Conservation (phyloP, 2,797 vertebrate genomes). For the Pachyuromys duprasi region DNA sequence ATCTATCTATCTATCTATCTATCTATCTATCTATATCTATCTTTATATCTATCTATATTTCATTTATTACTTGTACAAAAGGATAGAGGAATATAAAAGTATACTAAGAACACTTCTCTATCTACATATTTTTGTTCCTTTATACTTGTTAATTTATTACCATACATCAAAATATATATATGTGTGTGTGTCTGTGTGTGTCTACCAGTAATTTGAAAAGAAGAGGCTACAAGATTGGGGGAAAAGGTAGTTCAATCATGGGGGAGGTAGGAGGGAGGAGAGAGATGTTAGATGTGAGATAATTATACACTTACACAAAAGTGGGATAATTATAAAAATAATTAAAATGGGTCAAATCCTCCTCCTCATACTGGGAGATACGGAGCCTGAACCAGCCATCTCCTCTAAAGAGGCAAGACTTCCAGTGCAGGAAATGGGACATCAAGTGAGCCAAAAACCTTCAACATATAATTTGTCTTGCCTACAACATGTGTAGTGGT, state of each 20-base stretch:
- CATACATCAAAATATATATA: no score
- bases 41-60: neutral
- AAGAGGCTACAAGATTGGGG: neutral
- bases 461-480: neutral
- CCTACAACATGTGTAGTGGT: neutral
- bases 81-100: no score
- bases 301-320: neutral
- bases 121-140: no score
- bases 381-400: neutral
- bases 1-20: neutral
- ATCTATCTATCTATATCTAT: neutral
- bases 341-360: rapidly evolving
- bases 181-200: neutral
- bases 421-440: neutral
- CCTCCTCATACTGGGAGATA: no score
- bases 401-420: neutral
- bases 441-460: neutral
- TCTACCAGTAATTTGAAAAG: neutral
- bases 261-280: neutral
- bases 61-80: no score
- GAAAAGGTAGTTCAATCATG: neutral
- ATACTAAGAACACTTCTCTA: no score
- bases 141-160: no score
- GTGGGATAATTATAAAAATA: neutral
- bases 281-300: neutral